Conservation (phyloP, 2,797 vertebrate species). For the Petrocephalus sullivani region DNA sequence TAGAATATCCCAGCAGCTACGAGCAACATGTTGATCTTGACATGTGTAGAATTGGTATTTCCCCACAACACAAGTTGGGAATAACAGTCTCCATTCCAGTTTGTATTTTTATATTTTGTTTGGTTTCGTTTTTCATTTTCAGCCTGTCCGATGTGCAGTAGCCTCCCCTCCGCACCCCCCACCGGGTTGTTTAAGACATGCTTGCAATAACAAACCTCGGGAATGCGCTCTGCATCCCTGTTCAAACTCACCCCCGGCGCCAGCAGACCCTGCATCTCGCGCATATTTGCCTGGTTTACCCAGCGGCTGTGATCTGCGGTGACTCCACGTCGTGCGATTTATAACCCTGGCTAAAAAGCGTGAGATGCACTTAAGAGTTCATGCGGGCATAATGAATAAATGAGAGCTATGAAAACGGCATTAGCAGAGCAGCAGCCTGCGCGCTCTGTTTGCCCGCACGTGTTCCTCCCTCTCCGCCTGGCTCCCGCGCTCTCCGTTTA, state of each 20-base stretch:
- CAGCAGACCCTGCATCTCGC: neutral
- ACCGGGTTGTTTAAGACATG: neutral
- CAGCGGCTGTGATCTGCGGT: neutral
- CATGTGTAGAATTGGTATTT: slow-evolving; percentile 65
- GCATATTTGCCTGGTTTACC: slow-evolving; percentile 16
- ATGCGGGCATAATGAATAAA: slow-evolving; percentile 25
- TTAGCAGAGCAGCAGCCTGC: neutral
- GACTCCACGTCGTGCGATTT: slow-evolving; percentile 9
- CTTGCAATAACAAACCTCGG: neutral
- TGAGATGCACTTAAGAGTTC: slow-evolving; percentile 29
- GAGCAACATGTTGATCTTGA: slow-evolving; percentile 48
- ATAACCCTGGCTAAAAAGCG: slow-evolving; percentile 25
- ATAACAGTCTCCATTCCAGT: neutral
- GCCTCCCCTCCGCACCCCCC: too few relatives aligned
- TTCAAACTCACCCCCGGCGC: neutral
- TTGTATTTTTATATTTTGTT: neutral
- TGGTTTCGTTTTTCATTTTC: slow-evolving; percentile 1
- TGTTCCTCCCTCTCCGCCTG: neutral
- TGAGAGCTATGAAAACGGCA: slow-evolving; percentile 29
- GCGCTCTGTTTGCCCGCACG: neutral
- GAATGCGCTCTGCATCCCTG: neutral
- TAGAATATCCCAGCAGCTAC: neutral
- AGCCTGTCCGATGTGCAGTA: neutral
- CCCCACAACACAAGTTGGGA: slow-evolving; percentile 25
- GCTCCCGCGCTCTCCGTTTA: neutral